Conservation (phyloP, 2,113 vertebrate genomes). For the Podocnemis expansa region DNA sequence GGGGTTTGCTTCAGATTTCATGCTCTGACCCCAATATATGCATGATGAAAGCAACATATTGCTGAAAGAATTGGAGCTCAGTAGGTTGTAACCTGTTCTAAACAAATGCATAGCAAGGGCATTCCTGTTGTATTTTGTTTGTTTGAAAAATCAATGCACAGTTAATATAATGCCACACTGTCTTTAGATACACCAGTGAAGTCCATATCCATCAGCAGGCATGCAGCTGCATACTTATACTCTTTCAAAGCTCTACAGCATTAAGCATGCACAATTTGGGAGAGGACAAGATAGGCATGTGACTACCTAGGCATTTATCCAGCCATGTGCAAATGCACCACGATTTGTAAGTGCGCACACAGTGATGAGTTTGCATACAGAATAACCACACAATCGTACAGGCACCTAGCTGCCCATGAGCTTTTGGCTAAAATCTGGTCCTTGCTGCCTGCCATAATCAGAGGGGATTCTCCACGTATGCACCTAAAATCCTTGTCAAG, state of each 20-base stretch:
- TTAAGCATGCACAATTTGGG: background rate
- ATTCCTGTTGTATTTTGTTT: background rate
- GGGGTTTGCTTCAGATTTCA: background rate
- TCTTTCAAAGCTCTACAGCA: background rate
- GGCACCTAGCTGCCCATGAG: background rate
- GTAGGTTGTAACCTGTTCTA: background rate
- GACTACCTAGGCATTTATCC: background rate
- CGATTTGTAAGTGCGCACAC: background rate
- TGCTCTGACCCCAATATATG: background rate
- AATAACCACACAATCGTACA: background rate
- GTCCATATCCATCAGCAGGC: background rate
- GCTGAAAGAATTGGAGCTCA: background rate
- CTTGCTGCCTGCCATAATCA: background rate
- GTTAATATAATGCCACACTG: background rate
- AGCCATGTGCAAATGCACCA: background rate
- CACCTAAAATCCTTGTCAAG: background rate
- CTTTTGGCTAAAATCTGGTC: background rate
- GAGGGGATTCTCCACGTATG: background rate
- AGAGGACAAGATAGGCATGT: background rate
- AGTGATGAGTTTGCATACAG: background rate
- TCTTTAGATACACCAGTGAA: background rate
- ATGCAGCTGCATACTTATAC: background rate
- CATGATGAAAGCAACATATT: background rate
- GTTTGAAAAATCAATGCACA: background rate
- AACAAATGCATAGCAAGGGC: background rate